Base-by-base conservation (phyloP, 2,113 vertebrate genomes). In the Spheniscus mendiculus region DNA sequence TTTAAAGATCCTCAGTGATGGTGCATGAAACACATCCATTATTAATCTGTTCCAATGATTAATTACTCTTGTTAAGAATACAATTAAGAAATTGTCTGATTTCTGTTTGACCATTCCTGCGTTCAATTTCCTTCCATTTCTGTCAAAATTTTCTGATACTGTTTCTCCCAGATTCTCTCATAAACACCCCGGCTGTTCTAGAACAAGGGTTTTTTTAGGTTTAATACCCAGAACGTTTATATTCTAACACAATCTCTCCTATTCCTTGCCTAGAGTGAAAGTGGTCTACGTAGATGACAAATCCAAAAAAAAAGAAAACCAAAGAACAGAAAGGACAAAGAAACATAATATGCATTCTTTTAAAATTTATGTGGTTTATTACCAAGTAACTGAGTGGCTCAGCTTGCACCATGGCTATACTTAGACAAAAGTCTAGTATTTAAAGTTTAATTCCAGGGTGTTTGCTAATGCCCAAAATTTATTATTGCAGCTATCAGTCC, bases 21-120 rank as follows among this genome's bases (percentile, higher is more conserved):
- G 61, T 42, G 73, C 52, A 56, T 61, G 89, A 95, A 82, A 69
- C 69, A 83, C 80, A 74, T 93, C 61, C 95, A 76, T 92, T 87
- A 92, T 62, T 95, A 93, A 87, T 89, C 77, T 79, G 65, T 89
- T 92, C 83, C 89, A 92, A 19, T 69, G 72, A 34, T 90, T 95
- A 96, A 97, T 97, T 93, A 95, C 59, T 65, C 49, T 67, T 67
- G 45, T 91, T 95, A 95, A 96, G 70, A 96, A 92, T 40, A 96
- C 73, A 97, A 84, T 87, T 71, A 94, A 95, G 87, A 93, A 87
- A 91, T 92, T 47, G 11, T 79, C 61, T 83, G 78, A 61, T 94
- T 97, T 71, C 40, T 74, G 15, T 63, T 71, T 97, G 90, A 82
- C 94, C 87, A 96, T 93, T 91, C 11, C 59, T 76, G 30, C 4